Conservation (phyloP, 2,888 invertebrate species). For the Bedellia somnulentella region DNA sequence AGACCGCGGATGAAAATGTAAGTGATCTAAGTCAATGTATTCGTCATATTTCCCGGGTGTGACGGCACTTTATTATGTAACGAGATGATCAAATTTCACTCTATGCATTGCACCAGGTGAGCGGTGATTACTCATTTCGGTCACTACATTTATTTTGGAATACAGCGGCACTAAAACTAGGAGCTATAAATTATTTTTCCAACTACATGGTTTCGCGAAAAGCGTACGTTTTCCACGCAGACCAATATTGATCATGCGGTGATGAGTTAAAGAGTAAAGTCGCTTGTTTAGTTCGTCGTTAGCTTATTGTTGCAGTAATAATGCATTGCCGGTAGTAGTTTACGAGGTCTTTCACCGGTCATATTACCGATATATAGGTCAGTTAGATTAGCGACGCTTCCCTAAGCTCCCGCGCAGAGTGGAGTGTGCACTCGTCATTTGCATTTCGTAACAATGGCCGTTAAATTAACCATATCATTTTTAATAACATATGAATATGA, state of each 20-base stretch:
- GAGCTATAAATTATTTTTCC: slow-evolving; percentile 30
- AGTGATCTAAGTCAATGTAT: too few relatives aligned
- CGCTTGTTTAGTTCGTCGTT: slow-evolving; percentile 20
- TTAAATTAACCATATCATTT: too few relatives aligned
- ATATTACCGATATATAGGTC: slow-evolving; percentile 54
- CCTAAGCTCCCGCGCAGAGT: too few relatives aligned
- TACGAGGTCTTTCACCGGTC: slow-evolving; percentile 58
- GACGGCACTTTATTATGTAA: too few relatives aligned
- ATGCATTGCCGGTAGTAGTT: slow-evolving; percentile 47
- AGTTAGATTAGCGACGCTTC: slow-evolving; percentile 54
- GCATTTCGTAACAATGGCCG: too few relatives aligned
- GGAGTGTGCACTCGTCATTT: too few relatives aligned
- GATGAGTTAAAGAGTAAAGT: slow-evolving; percentile 26
- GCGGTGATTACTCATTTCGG: neutral
- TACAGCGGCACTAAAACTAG: neutral
- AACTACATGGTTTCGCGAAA: slow-evolving; percentile 45
- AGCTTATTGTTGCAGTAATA: slow-evolving; percentile 37
- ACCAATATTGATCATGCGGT: neutral
- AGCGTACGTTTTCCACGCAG: neutral
- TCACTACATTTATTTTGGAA: slow-evolving; percentile 1
- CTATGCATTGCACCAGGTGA: too few relatives aligned
- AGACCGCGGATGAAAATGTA: slow-evolving; percentile 44
- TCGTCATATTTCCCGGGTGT: too few relatives aligned
- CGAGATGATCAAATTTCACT: too few relatives aligned
- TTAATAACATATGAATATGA: too few relatives aligned